Base-by-base conservation (phyloP, 2,113 vertebrate species). In the Gracilinanus agilis region DNA sequence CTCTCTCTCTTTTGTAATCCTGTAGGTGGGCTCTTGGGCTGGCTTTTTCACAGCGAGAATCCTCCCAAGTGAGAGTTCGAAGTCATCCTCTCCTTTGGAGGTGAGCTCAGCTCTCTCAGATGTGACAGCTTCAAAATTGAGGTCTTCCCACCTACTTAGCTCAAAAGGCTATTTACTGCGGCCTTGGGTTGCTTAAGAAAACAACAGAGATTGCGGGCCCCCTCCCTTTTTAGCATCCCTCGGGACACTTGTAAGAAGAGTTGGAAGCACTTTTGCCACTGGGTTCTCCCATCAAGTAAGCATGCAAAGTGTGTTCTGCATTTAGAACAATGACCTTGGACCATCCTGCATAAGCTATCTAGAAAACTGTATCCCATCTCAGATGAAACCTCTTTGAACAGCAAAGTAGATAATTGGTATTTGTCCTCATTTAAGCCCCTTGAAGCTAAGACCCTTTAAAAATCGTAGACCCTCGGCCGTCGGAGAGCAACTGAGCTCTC, bases 281-380 rank as follows among this genome's bases (percentile, higher is more conserved):
- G n/a, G 40, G 49, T 96, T 93, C 24, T 27, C 88, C 90, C 90
- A 56, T 97, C 53, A 93, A 4, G 90, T 55, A n/a, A 93, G 56
- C 94, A 55, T 90, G 97, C 75, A 89, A 93, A 24, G 4, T 49
- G 44, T 29, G 44, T 91, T 44, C 91, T 91, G 34, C 58, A 49
- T 49, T 40, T 90, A 94, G 58, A 94, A 96, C 94, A 95, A 95
- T 95, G 94, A 95, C 94, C 94, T 92, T 91, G 61, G 90, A 83
- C 67, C 67, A 40, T 8, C 56, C n/a, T 40, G 67, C 83, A 92
- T 75, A 88, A 96, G 96, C 94, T 90, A 58, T 23, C 88, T 96
- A 16, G 94, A 96, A 95, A 96, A 75, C 89, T 91, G 93, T 56
- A 94, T 93, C 95, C 96, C 89, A 90, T 95, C 90, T 94, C 58